These are phyloP conservation scores for Tholera decimalis DNA, from an alignment of 2,888 invertebrate genomes.

Conservation along the genomic window DNA sequence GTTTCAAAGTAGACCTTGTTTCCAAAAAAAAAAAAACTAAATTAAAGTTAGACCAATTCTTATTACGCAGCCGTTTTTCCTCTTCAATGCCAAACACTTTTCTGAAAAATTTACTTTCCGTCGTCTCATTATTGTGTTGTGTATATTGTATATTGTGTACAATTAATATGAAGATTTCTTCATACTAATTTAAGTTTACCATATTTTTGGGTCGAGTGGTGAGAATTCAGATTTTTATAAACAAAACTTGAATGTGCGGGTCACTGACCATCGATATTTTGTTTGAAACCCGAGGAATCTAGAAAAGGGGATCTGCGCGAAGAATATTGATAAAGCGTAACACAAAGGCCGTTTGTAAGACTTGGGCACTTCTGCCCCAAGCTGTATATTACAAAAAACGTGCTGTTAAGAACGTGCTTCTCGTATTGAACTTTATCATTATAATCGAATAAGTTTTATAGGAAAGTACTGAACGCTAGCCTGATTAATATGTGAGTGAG, in stretches of 20 bases:
- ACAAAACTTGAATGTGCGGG: slow-evolving; percentile 46
- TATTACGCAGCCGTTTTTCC: slow-evolving; percentile 53
- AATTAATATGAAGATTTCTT: slow-evolving; percentile 48
- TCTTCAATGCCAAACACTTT: slow-evolving; percentile 55
- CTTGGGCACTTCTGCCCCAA: slow-evolving; percentile 47
- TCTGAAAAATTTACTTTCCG: slow-evolving; percentile 42
- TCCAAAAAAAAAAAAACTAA: slow-evolving; percentile 45
- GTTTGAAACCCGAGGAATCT: slow-evolving; percentile 18
- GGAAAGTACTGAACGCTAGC: background rate
- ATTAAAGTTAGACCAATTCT: slow-evolving; percentile 51
- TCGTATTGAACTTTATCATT: slow-evolving; percentile 31
- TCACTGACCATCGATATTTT: slow-evolving; percentile 49
- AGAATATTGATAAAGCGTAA: slow-evolving; percentile 52
- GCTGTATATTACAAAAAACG: slow-evolving; percentile 45
- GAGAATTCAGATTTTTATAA: slow-evolving; percentile 41
- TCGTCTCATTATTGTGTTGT: slow-evolving; percentile 51
- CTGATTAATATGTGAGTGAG: slow-evolving; percentile 46
- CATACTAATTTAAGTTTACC: slow-evolving; percentile 34
- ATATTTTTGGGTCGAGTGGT: slow-evolving; percentile 37
- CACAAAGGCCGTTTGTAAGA: slow-evolving; percentile 43
- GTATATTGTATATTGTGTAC: no score
- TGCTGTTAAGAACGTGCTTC: slow-evolving; percentile 27
- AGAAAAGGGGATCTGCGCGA: slow-evolving; percentile 38
- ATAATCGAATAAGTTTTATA: slow-evolving; percentile 13
- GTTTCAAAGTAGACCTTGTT: slow-evolving; percentile 36